Base-by-base conservation (phyloP, 1,140 invertebrate genomes). In the Frieseomelitta varia region DNA sequence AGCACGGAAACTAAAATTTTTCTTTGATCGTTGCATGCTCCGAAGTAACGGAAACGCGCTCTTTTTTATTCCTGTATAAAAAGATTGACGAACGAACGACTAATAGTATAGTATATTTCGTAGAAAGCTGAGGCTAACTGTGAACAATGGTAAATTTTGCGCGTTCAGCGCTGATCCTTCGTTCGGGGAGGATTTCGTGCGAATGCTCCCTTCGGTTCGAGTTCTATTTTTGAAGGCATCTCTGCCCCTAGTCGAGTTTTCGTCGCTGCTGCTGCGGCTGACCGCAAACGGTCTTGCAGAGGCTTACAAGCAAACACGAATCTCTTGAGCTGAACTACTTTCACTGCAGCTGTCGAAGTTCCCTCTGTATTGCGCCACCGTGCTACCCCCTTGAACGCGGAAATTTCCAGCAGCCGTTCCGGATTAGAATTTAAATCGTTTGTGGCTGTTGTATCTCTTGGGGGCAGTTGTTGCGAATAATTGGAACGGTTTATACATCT, bases 281-380 rank as follows among this genome's bases (percentile, higher is more conserved):
- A 84, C 83, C 78, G 67, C 83, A 61, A 84, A 79, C 83, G 68
- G 78, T 84, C 83, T 80, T 80, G 69, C 76, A 34, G 58, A 73
- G 56, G 78, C 83, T 84, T 80, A 84, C 83, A 58, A 79, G 69
- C 83, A 79, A 84, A 84, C 83, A 79, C 27, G 69, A 72, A 71
- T 84, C 83, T 84, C 78, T 74, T 67, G 51, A 79, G 82, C 47
- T 68, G 39, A 51, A 63, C 75, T 84, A 84, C 81, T 84, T 84
- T 84, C 81, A 34, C 55, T 84, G 81, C 81, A 84, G 81, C 81
- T 84, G 81, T 84, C 81, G 56, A 79, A 84, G 67, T 84, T 84
- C 81, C 75, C 81, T 79, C 30, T n/a, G 67, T n/a, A 56, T 24
- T 34, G 55, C 39, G 39, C 65, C 79, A 65, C 63, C 8, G n/a